Base-by-base conservation (phyloP, 2,888 invertebrate species). In the Notodonta ziczac region DNA sequence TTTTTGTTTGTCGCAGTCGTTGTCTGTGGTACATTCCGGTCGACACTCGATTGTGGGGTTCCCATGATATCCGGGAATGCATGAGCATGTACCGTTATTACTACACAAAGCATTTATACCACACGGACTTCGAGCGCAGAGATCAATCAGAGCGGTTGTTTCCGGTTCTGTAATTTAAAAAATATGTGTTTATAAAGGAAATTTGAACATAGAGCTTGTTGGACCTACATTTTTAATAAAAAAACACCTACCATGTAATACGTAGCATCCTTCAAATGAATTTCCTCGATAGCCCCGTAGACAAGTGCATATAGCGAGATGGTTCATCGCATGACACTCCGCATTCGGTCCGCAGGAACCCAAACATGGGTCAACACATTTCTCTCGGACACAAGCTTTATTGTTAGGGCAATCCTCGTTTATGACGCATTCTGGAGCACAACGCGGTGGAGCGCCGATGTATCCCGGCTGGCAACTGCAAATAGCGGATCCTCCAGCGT, bases 221-320 rank as follows among this genome's bases (percentile, higher is more conserved):
- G 7, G n/a, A 57, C 1, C 58, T 48, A 62, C 8, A 56, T 32
- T 35, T 42, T 50, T 50, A 50, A 16, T 16, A 16, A 50, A 16
- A 54, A 52, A 54, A 55, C 60, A 73, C 61, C 65, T 85, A 91
- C 92, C 92, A 72, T 81, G 80, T 61, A 78, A 76, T 53, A 82
- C 62, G 58, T 87, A 86, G 72, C 93, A 93, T 61, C 88, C 87
- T 50, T 94, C 94, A 77, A 97, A 97, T 10, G 97, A 96, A 90
- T 97, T 96, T 57, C 97, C 97, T 54, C 95, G 95, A 78, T 95
- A 96, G 12, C 96, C 95, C 54, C 80, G 82, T 51, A 91, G 88
- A 81, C 97, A 97, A 67, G 94, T 95, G 80, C 97, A 97, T 73
- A 97, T 95, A 24, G 97, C 97, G 58, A 96, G 95, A 81, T 97